Conservation (phyloP, 2,797 vertebrate genomes). For the Falco columbarius region DNA sequence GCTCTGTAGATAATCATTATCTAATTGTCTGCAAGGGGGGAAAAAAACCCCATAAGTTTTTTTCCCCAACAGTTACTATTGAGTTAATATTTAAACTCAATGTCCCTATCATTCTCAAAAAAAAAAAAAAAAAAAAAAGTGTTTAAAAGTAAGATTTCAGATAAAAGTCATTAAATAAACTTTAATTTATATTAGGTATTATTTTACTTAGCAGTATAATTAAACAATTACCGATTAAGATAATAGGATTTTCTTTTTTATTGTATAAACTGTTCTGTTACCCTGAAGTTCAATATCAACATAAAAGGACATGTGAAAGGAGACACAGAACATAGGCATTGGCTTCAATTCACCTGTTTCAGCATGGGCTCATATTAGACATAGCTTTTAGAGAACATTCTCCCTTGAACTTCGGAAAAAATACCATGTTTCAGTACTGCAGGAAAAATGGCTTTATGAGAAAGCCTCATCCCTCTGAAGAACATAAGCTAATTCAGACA, state of each 20-base stretch:
- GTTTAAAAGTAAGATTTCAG: not conserved
- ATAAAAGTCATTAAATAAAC: not conserved
- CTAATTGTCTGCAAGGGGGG: not conserved
- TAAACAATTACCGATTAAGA: not conserved
- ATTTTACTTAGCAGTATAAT: not conserved
- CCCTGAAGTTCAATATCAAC: not conserved
- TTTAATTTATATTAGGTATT: not conserved
- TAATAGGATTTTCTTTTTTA: not conserved
- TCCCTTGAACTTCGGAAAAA: not conserved
- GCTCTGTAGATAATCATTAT: not conserved
- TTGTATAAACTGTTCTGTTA: not conserved
- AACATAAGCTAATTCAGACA: not conserved
- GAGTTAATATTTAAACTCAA: not conserved
- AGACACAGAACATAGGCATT: not conserved
- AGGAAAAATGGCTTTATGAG: not conserved
- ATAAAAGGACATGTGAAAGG: not conserved
- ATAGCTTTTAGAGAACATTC: not conserved
- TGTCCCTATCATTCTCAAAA: not conserved
- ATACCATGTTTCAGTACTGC: not conserved
- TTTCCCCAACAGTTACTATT: not conserved
- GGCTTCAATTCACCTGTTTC: not conserved
- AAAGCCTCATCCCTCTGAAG: not conserved
- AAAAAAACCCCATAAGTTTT: not conserved
- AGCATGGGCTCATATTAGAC: not conserved
- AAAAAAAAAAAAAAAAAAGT: not conserved